Base-by-base conservation (phyloP, 2,888 invertebrate genomes). In the Brenthis daphne region DNA sequence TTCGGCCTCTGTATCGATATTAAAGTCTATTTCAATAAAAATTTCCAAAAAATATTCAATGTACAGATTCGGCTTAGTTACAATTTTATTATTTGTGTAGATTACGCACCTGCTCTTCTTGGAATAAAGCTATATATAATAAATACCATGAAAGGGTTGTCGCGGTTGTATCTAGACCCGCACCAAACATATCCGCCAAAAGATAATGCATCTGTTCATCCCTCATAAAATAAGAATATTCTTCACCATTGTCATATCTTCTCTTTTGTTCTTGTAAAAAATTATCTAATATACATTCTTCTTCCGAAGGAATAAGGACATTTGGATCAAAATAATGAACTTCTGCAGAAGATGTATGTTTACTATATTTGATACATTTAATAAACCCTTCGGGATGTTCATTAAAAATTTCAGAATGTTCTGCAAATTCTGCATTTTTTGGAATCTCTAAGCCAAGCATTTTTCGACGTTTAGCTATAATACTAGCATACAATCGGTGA, bases 151-250 rank as follows among this genome's bases (percentile, higher is more conserved):
- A 93, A 47, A 98, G 80, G 0, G 97, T 96, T 0, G 96, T 95
- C 67, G 96, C 87, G 0, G 97, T 96, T 0, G 98, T 98, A 78
- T 98, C 98, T 64, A 97, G 93, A 5, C 97, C 97, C 14, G 98
- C 98, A 0, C 97, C 97, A 80, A 97, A 97, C 80, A 98, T 90
- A 85, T 98, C 98, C 3, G 96, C 96, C 70, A 97, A 82, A 43
- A 97, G 89, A 83, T 96, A 96, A 75, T 95, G 87, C 79, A 97
- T 89, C 81, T 98, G 97, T 65, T 94, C 93, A 75, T 94, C 93
- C 16, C 91, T 94, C 80, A 95, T 95, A 75, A 93, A 94, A 64
- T 84, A 82, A n/a, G 89, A 85, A 5, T 84, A 81, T 6, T 88
- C 89, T 56, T 93, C 90, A 1, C 83, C 81, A 64, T 76, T 86